Evolutionary conservation across 2,113 vertebrate species (phyloP), one percentile per base, ranked within the genome.

Genomic region (Phaethon lepturus): DNA sequence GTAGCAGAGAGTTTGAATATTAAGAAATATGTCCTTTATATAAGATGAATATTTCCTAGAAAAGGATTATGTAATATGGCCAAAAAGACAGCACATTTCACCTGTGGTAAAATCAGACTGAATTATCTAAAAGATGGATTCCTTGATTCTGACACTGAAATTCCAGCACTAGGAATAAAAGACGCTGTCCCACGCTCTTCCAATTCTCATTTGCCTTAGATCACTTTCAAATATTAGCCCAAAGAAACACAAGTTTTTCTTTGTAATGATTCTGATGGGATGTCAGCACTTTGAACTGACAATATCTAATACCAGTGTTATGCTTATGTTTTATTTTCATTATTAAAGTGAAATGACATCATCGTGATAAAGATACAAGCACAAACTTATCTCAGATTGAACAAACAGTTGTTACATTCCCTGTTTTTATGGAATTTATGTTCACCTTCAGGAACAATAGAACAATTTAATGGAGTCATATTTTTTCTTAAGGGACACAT

Each of bases 391-490:
- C 69, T 92, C n/a, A 84, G 64, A 92, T 47, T 93, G 44, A 97
- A 91, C 22, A 91, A 95, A 92, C 31, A 58, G 50, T 88, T 77
- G 33, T 40, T 92, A 83, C 20, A 56, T 64, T 90, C 67, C 55
- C 72, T 86, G 22, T 49, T 96, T 88, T 90, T 80, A 53, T 83
- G 59, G 63, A 94, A 93, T 92, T 88, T 91, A 84, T 91, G 91
- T 86, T 92, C 91, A 96, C 94, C 95, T 96, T 96, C 79, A 96
- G 86, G 76, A 97, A 81, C 93, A 94, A 92, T 74, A 83, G 83
- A 92, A 88, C 52, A 77, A 85, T 81, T 67, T 95, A 95, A 96
- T 93, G 59, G 94, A 85, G 83, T 86, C 79, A 89, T 96, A 84
- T 93, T 86, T 96, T 88, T 89, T 96, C 95, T 93, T 94, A 84